A percentile compares a stretch with the other conserved stretches of the same genome.
phyloP scores from a whole-genome alignment of 2,888 invertebrate genomes.

The Dioctria linearis region DNA sequence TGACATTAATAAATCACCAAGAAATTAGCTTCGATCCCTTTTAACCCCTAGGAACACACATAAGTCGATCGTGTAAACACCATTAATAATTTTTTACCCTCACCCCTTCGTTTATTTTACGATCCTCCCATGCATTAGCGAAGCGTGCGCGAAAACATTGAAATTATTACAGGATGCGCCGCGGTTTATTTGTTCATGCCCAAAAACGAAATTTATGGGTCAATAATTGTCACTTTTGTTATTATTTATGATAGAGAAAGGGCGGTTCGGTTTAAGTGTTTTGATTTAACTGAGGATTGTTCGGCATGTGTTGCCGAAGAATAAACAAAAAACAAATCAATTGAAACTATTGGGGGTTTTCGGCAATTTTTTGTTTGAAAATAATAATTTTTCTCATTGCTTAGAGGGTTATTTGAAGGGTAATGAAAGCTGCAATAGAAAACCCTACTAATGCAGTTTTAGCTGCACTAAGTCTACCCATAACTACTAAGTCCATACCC shows the following conservation, averaged over 20 bases:
- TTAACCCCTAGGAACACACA: slow-evolving; percentile 12
- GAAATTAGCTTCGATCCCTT: slow-evolving; percentile 19
- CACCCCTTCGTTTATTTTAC: slow-evolving; percentile 10
- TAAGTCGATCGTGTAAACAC: slow-evolving; percentile 14
- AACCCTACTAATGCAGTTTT: too few species aligned
- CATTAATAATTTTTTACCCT: slow-evolving; percentile 28
- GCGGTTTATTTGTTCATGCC: slow-evolving; percentile 28
- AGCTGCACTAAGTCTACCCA: too few species aligned
- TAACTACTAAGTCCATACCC: too few species aligned
- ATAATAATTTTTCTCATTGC: too few species aligned
- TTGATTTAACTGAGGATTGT: neutral
- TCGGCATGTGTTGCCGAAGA: too few species aligned
- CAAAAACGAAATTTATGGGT: slow-evolving; percentile 27
- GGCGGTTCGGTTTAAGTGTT: slow-evolving; percentile 9
- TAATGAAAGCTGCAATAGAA: too few species aligned
- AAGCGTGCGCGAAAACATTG: slow-evolving; percentile 24
- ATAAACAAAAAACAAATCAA: too few species aligned
- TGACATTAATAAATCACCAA: neutral
- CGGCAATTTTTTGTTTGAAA: too few species aligned
- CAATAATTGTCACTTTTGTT: slow-evolving; percentile 33
- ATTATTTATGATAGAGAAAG: neutral
- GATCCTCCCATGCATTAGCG: slow-evolving; percentile 16
- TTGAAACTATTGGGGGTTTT: too few species aligned
- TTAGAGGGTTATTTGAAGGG: too few species aligned
- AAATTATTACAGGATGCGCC: slow-evolving; percentile 18